A percentile compares a stretch with the other conserved stretches of the same genome.
phyloP scores from a whole-genome alignment of 2,113 vertebrate species.

The Etheostoma spectabile region DNA sequence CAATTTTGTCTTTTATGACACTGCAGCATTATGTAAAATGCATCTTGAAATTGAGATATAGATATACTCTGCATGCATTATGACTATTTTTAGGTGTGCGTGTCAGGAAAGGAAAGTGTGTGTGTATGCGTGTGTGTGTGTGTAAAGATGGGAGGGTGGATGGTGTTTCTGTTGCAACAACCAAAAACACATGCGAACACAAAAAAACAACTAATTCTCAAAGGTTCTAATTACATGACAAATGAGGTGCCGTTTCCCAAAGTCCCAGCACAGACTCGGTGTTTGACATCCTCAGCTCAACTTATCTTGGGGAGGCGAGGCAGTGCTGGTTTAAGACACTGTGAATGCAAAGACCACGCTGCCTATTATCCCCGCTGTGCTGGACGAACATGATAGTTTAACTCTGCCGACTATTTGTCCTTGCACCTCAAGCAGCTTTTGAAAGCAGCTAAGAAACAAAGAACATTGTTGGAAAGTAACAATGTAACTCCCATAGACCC shows the following conservation, averaged over 20 bases:
- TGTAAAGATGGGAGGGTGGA: background rate
- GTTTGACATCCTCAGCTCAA: slow-evolving; percentile 38
- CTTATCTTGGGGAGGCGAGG: slow-evolving; percentile 17
- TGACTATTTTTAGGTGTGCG: slow-evolving; percentile 29
- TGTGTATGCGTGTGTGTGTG: background rate
- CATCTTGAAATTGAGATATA: slow-evolving; percentile 6
- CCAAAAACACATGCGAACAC: background rate
- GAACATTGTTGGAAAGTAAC: no score
- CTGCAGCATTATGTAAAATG: slow-evolving; percentile 51
- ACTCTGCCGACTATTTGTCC: slow-evolving; percentile 36
- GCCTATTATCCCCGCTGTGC: slow-evolving; percentile 24
- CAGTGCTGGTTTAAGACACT: slow-evolving; percentile 19
- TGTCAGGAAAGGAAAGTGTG: slow-evolving; percentile 1
- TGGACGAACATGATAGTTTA: slow-evolving; percentile 37
- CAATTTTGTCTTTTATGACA: slow-evolving; percentile 13
- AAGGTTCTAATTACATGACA: slow-evolving; percentile 43
- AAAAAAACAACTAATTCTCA: slow-evolving; percentile 24
- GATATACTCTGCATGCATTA: slow-evolving; percentile 32
- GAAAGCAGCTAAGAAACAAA: slow-evolving; percentile 18
- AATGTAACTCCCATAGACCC: no score
- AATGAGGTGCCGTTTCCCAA: slow-evolving; percentile 17
- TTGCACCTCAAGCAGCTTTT: slow-evolving; percentile 16
- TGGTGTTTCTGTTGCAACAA: background rate
- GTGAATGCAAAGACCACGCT: slow-evolving; percentile 19
- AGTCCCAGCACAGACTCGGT: slow-evolving; percentile 27